Percentiles rank a stretch among this genome's conserved stretches.
phyloP scores from a whole-genome alignment of 2,888 invertebrate genomes.

The Ennomos fuscantarius region DNA sequence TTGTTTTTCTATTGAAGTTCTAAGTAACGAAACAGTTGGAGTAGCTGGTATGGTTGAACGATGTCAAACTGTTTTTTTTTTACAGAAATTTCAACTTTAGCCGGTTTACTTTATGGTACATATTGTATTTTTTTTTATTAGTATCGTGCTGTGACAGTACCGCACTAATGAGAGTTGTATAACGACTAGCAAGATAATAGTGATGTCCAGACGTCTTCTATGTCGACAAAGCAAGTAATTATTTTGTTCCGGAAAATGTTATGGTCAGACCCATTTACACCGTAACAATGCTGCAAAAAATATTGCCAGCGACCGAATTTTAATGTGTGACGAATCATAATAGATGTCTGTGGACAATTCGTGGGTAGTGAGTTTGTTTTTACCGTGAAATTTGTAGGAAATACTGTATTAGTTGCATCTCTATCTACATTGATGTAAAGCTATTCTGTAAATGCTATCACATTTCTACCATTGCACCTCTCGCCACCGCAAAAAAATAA shows the following conservation, averaged over 20 bases:
- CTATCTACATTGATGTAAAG: too few species aligned
- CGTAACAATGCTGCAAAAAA: conserved; percentile 43
- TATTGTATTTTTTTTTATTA: conserved; percentile 6
- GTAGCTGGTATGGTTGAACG: conserved; percentile 38
- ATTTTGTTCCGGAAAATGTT: conserved; percentile 53
- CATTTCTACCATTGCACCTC: too few species aligned
- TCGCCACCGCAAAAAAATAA: too few species aligned
- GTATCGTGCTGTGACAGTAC: conserved; percentile 68
- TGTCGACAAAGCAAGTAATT: conserved; percentile 49
- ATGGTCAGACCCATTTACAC: conserved; percentile 48
- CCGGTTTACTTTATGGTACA: conserved; percentile 10
- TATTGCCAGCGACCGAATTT: conserved; percentile 24
- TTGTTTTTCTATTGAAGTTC: conserved; percentile 36
- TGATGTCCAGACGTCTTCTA: conserved; percentile 38
- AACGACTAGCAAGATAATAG: conserved; percentile 44
- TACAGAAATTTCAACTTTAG: conserved; percentile 17
- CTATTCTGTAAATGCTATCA: too few species aligned
- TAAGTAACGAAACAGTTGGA: conserved; percentile 38
- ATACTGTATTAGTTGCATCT: too few species aligned
- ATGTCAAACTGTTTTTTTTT: conserved; percentile 24
- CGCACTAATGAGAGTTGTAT: conserved; percentile 62
- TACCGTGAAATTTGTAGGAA: conserved; percentile 19
- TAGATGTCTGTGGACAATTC: conserved; percentile 15
- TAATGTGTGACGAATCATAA: conserved; percentile 25
- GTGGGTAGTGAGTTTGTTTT: conserved; percentile 18